A percentile compares a stretch with the other conserved stretches of the same genome.
Evolutionary conservation across 2,113 vertebrate species (phyloP).

Genomic region (Ivindomyrus marchei): DNA sequence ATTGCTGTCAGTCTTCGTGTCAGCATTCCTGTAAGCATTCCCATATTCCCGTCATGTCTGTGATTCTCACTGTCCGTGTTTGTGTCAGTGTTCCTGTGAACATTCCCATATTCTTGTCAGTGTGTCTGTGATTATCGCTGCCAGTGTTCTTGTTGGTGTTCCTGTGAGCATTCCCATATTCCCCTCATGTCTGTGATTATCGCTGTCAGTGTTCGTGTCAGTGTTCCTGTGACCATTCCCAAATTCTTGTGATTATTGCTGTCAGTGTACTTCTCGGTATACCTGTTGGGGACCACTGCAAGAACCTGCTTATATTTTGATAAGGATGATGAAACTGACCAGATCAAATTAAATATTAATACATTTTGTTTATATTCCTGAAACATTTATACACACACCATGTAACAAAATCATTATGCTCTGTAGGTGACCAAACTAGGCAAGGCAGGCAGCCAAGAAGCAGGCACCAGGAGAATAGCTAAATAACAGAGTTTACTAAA

Average conservation of each 20-base stretch:
- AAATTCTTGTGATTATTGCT: background rate
- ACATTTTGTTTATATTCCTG: background rate
- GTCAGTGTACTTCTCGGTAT: background rate
- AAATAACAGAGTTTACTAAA: background rate
- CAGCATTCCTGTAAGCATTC: background rate
- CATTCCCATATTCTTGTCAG: background rate
- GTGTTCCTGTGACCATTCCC: background rate
- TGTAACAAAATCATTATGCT: background rate
- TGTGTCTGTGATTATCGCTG: background rate
- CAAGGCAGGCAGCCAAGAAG: conserved; percentile 6
- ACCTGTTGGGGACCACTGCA: background rate
- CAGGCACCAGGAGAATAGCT: background rate
- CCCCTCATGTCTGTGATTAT: no score
- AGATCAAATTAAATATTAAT: background rate
- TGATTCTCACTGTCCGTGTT: background rate
- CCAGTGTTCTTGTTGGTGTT: background rate
- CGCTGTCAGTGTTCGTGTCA: no score
- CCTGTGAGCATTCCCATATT: background rate
- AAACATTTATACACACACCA: background rate
- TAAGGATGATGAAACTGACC: background rate
- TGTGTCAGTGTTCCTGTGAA: background rate
- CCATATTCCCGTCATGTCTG: background rate
- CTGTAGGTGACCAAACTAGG: background rate
- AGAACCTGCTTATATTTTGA: background rate
- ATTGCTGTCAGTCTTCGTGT: background rate